A percentile compares a stretch with the other conserved stretches of the same genome.
phyloP scores from a whole-genome alignment of 2,797 vertebrate species.

The Etheostoma nigrum region DNA sequence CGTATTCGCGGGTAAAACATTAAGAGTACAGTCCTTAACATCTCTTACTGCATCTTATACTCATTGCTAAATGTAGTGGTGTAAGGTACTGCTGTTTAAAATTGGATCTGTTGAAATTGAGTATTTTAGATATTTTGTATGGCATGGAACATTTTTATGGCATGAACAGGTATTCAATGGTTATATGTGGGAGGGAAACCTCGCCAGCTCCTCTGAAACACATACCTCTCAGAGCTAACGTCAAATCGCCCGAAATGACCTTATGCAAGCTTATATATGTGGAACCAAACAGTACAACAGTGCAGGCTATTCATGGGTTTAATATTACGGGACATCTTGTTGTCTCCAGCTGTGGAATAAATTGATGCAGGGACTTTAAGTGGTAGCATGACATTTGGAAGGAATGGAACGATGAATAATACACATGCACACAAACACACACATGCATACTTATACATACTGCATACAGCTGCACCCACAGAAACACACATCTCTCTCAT shows the following conservation, averaged over 20 bases:
- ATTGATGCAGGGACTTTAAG: constrained; percentile 33
- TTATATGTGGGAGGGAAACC: background rate
- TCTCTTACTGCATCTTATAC: background rate
- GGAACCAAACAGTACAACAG: constrained; percentile 30
- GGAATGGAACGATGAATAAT: constrained; percentile 41
- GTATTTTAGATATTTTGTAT: background rate
- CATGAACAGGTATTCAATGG: constrained; percentile 2
- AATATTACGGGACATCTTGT: constrained; percentile 25
- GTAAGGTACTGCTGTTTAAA: background rate
- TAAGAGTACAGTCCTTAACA: background rate
- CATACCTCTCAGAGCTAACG: constrained; percentile 19
- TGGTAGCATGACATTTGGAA: constrained; percentile 36
- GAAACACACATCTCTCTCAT: background rate
- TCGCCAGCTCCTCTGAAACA: constrained; percentile 8
- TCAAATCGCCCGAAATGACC: constrained; percentile 27
- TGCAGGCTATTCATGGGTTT: constrained; percentile 24
- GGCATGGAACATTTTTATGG: background rate
- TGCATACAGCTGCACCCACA: background rate
- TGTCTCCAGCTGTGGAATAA: constrained; percentile 45
- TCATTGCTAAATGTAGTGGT: background rate
- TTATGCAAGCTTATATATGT: constrained; percentile 14
- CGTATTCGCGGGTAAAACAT: background rate
- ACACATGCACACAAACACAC: constrained; percentile 21
- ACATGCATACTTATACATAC: background rate
- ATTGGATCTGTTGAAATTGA: background rate